Evolutionary conservation across 2,113 vertebrate species (phyloP).

Genomic region (Ctenomys sociabilis): DNA sequence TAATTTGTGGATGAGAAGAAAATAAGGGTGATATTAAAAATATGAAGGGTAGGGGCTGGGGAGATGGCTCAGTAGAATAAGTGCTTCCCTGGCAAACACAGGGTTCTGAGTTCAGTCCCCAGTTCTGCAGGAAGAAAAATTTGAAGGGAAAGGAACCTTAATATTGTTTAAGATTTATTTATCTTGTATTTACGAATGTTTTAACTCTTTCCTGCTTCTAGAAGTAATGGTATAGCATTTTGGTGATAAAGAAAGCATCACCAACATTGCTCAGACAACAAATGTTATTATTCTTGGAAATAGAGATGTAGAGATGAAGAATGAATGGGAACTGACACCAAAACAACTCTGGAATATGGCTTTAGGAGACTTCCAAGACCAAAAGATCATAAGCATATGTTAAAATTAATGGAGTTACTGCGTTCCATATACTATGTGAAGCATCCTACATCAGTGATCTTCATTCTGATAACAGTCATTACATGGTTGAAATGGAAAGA

Average conservation of each 20-base stretch:
- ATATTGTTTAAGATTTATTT: slow-evolving; percentile 44
- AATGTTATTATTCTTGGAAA: slow-evolving; percentile 15
- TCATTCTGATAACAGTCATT: slow-evolving; percentile 1
- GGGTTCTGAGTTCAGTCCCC: too few relatives aligned
- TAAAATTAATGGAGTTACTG: slow-evolving; percentile 35
- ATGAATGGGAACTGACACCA: not conserved
- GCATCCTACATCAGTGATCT: not conserved
- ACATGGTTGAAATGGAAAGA: not conserved
- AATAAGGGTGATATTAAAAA: slow-evolving; percentile 8
- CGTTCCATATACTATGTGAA: slow-evolving; percentile 43
- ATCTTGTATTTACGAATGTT: slow-evolving; percentile 43
- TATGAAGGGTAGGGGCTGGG: too few relatives aligned
- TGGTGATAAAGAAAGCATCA: not conserved
- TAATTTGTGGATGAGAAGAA: not conserved
- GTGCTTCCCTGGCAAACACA: too few relatives aligned
- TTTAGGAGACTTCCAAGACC: slow-evolving; percentile 13
- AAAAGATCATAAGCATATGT: slow-evolving; percentile 40
- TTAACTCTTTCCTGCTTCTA: not conserved
- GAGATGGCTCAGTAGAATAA: too few relatives aligned
- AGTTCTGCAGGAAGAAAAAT: too few relatives aligned
- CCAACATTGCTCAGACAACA: not conserved
- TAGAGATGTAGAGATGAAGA: not conserved
- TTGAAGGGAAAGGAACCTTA: not conserved
- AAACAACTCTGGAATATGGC: slow-evolving; percentile 7
- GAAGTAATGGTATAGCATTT: slow-evolving; percentile 37